A percentile compares a stretch with the other conserved stretches of the same genome.
Evolutionary conservation across 1,140 invertebrate genomes (phyloP).

Genomic region (Tachypleus tridentatus): DNA sequence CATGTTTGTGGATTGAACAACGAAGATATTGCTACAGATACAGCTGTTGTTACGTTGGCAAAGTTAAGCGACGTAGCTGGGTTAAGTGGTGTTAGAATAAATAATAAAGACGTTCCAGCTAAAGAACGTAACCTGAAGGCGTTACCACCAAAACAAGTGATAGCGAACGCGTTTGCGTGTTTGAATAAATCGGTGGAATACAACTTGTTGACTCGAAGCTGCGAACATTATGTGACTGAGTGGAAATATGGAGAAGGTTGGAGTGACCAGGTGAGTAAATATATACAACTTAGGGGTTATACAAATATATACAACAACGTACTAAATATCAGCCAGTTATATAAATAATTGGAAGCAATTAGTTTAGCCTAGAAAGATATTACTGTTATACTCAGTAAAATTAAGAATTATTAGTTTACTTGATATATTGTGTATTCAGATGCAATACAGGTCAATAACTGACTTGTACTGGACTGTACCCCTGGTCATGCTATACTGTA

Average conservation of each 20-base stretch:
- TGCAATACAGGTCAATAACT: too few species aligned
- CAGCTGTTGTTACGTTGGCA: slow-evolving; percentile 21
- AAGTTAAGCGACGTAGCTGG: slow-evolving; percentile 23
- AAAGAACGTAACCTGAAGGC: slow-evolving; percentile 24
- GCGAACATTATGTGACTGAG: slow-evolving; percentile 30
- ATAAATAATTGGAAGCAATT: too few species aligned
- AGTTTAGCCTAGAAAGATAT: too few species aligned
- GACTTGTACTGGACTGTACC: too few species aligned
- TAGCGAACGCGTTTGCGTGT: slow-evolving; percentile 18
- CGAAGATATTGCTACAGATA: slow-evolving; percentile 18
- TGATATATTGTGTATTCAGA: too few species aligned
- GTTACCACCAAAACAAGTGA: slow-evolving; percentile 22
- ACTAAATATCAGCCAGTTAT: too few species aligned
- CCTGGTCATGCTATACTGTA: too few species aligned
- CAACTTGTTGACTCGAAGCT: slow-evolving; percentile 28
- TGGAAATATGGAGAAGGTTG: slow-evolving; percentile 29
- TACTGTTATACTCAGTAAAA: too few species aligned
- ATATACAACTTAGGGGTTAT: too few species aligned
- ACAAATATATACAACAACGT: too few species aligned
- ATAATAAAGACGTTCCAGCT: slow-evolving; percentile 28
- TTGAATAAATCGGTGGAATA: slow-evolving; percentile 25
- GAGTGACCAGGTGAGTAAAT: slow-evolving; percentile 29
- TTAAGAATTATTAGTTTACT: too few species aligned
- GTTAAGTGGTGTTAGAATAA: slow-evolving; percentile 26
- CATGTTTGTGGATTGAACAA: slow-evolving; percentile 24